phyloP scores from a whole-genome alignment of 2,888 invertebrate genomes.

The Cerastis rubricosa region DNA sequence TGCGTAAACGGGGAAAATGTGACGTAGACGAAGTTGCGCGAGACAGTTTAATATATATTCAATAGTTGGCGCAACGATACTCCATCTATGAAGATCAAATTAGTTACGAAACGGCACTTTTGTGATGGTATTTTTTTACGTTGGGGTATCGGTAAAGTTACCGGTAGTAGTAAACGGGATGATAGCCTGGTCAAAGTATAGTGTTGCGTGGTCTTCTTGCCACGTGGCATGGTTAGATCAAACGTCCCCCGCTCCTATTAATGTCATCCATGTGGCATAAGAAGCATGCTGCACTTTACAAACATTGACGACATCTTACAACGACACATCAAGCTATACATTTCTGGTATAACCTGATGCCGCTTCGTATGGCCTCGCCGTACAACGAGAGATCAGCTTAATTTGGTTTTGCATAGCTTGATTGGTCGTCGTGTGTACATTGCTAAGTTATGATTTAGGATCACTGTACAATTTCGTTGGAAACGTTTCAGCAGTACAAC shows the following conservation, averaged over 20 bases:
- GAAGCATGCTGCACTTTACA: background rate
- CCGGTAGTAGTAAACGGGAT: background rate
- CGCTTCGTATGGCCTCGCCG: too few species aligned
- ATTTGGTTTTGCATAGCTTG: too few species aligned
- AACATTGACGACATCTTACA: background rate
- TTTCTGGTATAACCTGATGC: too few species aligned
- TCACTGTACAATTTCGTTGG: too few species aligned
- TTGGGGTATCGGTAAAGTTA: background rate
- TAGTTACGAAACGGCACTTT: too few species aligned
- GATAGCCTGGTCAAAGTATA: background rate
- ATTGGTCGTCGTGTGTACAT: background rate
- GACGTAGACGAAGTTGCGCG: too few species aligned
- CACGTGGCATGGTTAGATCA: background rate
- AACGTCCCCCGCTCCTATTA: background rate
- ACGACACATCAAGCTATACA: too few species aligned
- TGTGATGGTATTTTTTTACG: background rate
- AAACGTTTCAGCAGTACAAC: background rate
- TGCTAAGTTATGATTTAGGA: background rate
- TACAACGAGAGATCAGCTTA: too few species aligned
- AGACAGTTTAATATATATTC: too few species aligned
- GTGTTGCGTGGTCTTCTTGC: background rate
- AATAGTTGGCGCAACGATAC: too few species aligned
- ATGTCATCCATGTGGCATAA: background rate
- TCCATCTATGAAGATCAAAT: too few species aligned
- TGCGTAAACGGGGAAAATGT: too few species aligned